Conservation (phyloP, 2,113 vertebrate species). For the Pelodiscus sinensis region DNA sequence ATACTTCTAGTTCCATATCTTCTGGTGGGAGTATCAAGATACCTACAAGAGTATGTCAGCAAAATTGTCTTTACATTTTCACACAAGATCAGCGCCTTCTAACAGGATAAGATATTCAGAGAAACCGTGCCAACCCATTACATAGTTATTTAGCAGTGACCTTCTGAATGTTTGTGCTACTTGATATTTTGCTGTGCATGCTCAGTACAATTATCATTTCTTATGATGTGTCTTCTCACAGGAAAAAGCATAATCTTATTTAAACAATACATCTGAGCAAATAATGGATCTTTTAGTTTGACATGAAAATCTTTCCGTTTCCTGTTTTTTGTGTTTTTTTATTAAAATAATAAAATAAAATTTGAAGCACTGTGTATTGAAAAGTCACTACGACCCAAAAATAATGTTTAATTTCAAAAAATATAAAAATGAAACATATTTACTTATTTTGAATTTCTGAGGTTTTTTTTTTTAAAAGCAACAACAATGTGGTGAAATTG, state of each 20-base stretch:
- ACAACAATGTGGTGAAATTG: background rate
- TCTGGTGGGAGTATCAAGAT: background rate
- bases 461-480: background rate
- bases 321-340: background rate
- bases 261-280: slow-evolving; percentile 15
- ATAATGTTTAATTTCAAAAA: background rate
- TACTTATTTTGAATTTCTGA: background rate
- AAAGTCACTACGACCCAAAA: background rate
- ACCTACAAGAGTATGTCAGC: background rate
- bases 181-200: slow-evolving; percentile 30
- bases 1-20: background rate
- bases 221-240: slow-evolving; percentile 24
- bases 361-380: background rate
- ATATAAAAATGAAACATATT: background rate
- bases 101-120: background rate
- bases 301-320: no score
- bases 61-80: background rate
- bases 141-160: slow-evolving; percentile 14
- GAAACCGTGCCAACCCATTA: background rate
- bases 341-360: background rate
- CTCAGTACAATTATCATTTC: slow-evolving; percentile 24
- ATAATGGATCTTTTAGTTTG: background rate
- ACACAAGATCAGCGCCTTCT: background rate
- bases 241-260: slow-evolving; percentile 35
- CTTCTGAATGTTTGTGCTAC: slow-evolving; percentile 7